Percentiles rank a stretch among this genome's conserved stretches.
phyloP scores from a whole-genome alignment of 2,797 vertebrate species.

The Lycodopsis pacificus region DNA sequence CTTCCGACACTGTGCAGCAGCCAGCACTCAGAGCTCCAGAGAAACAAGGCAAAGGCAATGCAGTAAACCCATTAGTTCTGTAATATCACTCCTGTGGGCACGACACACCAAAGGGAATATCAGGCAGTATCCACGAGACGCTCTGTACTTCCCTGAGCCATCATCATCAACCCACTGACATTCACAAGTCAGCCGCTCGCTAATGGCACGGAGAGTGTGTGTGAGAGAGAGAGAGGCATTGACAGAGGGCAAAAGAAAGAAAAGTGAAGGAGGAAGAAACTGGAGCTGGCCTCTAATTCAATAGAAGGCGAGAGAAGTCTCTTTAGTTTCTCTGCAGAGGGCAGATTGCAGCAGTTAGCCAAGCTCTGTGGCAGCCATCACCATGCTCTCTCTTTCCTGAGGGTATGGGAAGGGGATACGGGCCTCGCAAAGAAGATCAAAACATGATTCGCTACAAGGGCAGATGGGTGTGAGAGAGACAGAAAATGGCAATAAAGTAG shows the following conservation, averaged over 20 bases:
- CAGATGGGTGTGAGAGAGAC: slow-evolving; percentile 56
- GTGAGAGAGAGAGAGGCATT: slow-evolving; percentile 17
- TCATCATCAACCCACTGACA: slow-evolving; percentile 68
- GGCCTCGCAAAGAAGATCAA: slow-evolving; percentile 52
- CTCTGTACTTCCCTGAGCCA: slow-evolving; percentile 58
- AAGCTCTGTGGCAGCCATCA: slow-evolving; percentile 56
- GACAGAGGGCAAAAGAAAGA: slow-evolving; percentile 66
- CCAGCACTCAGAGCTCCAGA: slow-evolving; percentile 49
- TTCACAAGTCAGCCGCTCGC: slow-evolving; percentile 63
- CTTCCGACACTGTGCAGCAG: slow-evolving; percentile 41
- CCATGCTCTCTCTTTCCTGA: slow-evolving; percentile 60
- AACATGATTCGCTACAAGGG: slow-evolving; percentile 62
- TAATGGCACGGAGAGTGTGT: slow-evolving; percentile 40
- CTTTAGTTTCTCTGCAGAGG: slow-evolving; percentile 80
- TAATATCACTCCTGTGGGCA: slow-evolving; percentile 66
- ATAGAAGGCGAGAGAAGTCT: slow-evolving; percentile 80
- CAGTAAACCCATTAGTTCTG: slow-evolving; percentile 66
- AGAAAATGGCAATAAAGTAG: slow-evolving; percentile 70
- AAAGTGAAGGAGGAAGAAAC: slow-evolving; percentile 76
- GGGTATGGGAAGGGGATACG: slow-evolving; percentile 55
- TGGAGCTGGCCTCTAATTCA: slow-evolving; percentile 77
- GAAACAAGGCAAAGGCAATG: slow-evolving; percentile 53
- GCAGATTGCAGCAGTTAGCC: slow-evolving; percentile 75
- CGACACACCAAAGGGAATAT: slow-evolving; percentile 69
- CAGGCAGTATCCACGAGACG: slow-evolving; percentile 54